Evolutionary conservation across 2,888 invertebrate genomes (phyloP), one percentile per base, ranked within the genome.

Genomic region (Sturmia bella): DNA sequence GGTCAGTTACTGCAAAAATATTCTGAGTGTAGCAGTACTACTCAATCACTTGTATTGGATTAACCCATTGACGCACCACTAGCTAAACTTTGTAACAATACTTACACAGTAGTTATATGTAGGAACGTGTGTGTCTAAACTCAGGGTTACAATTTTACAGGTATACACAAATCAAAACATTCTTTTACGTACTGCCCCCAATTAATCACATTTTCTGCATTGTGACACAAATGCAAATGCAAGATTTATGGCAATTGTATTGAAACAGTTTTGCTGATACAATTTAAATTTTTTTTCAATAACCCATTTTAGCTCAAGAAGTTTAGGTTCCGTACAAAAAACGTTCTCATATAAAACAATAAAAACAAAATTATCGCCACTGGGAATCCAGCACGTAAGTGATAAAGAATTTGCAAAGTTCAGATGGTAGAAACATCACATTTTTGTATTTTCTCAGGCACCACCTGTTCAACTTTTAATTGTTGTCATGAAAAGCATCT

Each of bases 201-300:
- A 9, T 32, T 19, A 54, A 32, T 19, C 19, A 27, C 32, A 73
- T 45, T n/a, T 73, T 69, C 41, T 52, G 15, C 37, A 32, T 21
- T 59, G 68, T 68, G 68, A 63, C 72, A 76, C 68, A 73, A 50
- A 50, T 76, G 54, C n/a, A 39, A 24, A 63, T 48, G 15, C 45
- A 73, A 76, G 72, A 81, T 76, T 76, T 81, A 81, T 80, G 57
- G 43, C 59, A 61, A 48, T 66, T 80, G 70, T 37, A 59, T 19
- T 11, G 3, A 45, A 19, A 57, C 21, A 15, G 24, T 48, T 50
- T 27, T 39, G 21, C 12, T 48, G 19, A 17, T 41, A 41, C 37
- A 57, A 63, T 61, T 37, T n/a, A n/a, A 32, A 2, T 27, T 50
- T 63, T 63, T 50, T 54, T 32, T 57, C n/a, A n/a, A n/a, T n/a